phyloP scores from a whole-genome alignment of 2,888 invertebrate genomes.

The Prenolepis imparis region DNA sequence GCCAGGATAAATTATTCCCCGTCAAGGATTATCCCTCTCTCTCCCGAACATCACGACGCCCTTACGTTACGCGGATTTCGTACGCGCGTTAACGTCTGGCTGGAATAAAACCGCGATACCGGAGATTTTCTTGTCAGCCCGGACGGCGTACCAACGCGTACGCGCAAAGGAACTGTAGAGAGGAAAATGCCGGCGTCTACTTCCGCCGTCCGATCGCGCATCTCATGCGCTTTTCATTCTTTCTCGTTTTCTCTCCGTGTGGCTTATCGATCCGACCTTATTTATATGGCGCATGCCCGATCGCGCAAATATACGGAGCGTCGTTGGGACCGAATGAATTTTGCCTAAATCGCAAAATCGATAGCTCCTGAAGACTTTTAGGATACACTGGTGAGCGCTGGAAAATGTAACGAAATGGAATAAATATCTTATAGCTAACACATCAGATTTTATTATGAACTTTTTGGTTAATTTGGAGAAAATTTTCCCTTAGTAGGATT shows the following conservation, averaged over 20 bases:
- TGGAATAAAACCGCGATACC: constrained; percentile 66
- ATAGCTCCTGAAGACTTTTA: constrained; percentile 18
- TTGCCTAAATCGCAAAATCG: constrained; percentile 50
- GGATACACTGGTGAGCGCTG: not conserved
- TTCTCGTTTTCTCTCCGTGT: constrained; percentile 26
- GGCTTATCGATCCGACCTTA: constrained; percentile 51
- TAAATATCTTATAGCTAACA: not conserved
- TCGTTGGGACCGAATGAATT: constrained; percentile 44
- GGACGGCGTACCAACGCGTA: constrained; percentile 2
- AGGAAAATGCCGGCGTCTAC: constrained; percentile 41
- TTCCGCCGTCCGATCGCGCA: constrained; percentile 43
- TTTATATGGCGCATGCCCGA: constrained; percentile 56
- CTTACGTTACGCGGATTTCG: constrained; percentile 61
- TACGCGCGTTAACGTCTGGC: constrained; percentile 39
- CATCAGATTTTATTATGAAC: constrained; percentile 7
- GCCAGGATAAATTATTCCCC: constrained; percentile 73
- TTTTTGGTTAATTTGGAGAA: not conserved
- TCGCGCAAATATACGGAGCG: constrained; percentile 47
- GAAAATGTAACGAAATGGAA: not conserved
- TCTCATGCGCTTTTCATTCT: constrained; percentile 48
- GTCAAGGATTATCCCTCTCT: constrained; percentile 65
- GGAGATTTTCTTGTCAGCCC: constrained; percentile 63
- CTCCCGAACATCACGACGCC: constrained; percentile 59
- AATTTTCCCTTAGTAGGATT: not conserved
- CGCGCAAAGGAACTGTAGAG: constrained; percentile 26